A percentile compares a stretch with the other conserved stretches of the same genome.
These are phyloP conservation scores for Periplaneta americana DNA, from an alignment of 1,140 invertebrate genomes.

Conservation along the genomic window DNA sequence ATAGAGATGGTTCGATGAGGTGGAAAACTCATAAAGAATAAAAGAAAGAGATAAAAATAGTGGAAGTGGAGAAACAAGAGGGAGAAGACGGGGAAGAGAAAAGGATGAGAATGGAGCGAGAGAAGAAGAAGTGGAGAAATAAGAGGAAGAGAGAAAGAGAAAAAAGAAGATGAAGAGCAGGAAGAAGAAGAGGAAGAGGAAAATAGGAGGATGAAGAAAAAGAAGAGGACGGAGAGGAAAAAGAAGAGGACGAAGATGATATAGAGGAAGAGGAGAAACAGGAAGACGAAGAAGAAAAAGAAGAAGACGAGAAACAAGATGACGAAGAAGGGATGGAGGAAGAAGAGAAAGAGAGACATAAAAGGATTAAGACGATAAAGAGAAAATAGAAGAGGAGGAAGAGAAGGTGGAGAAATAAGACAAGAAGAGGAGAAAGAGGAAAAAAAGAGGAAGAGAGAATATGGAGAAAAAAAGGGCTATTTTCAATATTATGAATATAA, in stretches of 20 bases:
- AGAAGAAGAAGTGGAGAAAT: background rate
- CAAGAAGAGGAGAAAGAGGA: background rate
- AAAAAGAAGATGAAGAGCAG: background rate
- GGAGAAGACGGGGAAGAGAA: background rate
- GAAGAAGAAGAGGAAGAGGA: background rate
- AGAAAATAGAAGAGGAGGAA: background rate
- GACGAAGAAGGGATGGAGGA: background rate
- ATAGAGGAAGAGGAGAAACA: background rate
- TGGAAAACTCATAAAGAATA: background rate
- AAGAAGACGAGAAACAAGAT: background rate
- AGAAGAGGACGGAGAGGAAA: background rate
- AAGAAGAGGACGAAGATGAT: background rate
- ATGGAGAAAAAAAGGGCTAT: background rate
- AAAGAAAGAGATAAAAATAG: background rate
- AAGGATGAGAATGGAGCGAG: background rate
- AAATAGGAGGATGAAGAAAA: background rate
- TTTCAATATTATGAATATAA: too few relatives aligned
- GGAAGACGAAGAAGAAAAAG: background rate
- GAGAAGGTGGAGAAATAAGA: background rate
- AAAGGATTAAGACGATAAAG: background rate
- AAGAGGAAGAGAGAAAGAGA: background rate
- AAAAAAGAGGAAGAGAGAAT: background rate
- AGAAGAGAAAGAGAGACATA: background rate
- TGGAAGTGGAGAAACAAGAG: background rate
- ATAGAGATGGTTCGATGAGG: background rate